phyloP scores from a whole-genome alignment of 2,888 invertebrate genomes.

The Leptogaster cylindrica region DNA sequence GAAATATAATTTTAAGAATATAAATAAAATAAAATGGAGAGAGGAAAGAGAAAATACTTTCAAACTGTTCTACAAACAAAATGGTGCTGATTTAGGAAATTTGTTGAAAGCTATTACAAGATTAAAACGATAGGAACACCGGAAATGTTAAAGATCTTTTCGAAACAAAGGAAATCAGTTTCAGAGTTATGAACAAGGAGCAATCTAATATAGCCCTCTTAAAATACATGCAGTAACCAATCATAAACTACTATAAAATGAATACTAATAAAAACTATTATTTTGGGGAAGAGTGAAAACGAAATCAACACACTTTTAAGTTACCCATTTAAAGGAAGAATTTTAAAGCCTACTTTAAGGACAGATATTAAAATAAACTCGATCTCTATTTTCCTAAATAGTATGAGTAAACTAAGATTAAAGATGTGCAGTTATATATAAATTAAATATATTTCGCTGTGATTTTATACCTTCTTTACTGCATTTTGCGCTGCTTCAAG shows the following conservation, averaged over 20 bases:
- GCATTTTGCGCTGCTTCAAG: slow-evolving; percentile 93
- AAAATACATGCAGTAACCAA: slow-evolving; percentile 11
- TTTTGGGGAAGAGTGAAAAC: slow-evolving; percentile 4
- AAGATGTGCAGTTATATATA: too few species aligned
- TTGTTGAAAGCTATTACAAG: neutral
- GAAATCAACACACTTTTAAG: slow-evolving; percentile 16
- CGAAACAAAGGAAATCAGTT: too few species aligned
- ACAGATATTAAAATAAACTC: neutral
- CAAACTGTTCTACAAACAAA: too few species aligned
- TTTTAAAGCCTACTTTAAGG: neutral
- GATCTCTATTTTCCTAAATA: neutral
- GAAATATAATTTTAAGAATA: slow-evolving; percentile 2
- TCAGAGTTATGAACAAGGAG: neutral
- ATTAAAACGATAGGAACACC: neutral
- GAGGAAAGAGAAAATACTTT: too few species aligned
- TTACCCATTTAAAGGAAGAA: too few species aligned
- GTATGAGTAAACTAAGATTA: too few species aligned
- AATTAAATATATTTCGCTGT: neutral
- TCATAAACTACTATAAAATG: slow-evolving; percentile 19
- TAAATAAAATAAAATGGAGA: too few species aligned
- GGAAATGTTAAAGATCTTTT: too few species aligned
- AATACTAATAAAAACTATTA: slow-evolving; percentile 1
- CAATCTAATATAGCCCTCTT: slow-evolving; percentile 6
- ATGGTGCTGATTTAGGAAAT: neutral
- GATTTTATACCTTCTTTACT: slow-evolving; percentile 85